Base-by-base conservation (phyloP, 2,888 invertebrate species). In the Limnephilus lunatus region DNA sequence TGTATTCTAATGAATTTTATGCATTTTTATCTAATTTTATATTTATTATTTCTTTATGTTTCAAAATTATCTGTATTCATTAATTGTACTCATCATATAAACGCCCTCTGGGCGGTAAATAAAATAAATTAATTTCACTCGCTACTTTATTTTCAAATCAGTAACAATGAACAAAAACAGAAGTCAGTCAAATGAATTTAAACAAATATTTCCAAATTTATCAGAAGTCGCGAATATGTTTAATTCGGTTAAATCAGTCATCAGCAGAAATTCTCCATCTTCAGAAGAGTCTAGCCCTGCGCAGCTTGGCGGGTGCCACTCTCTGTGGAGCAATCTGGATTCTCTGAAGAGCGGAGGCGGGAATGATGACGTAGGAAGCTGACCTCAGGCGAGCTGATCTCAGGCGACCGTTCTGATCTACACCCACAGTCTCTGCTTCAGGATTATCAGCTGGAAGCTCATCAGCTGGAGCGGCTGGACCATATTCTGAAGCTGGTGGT, bases 351-450 rank as follows among this genome's bases (percentile, higher is more conserved):
- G 83, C 3, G 25, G 9, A 31, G 35, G 83, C 25, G 83, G 68
- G 68, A n/a, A 68, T 9, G 19, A 48, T 48, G 48, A 48, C 48
- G 48, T 48, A 48, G 48, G 48, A 48, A 48, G 48, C 15, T 48
- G 48, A 3, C 9, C 48, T 14, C 48, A 48, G 4, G 48, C 48
- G 48, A 15, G 48, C 48, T 30, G 86, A 86, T 48, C 82, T 88
- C 53, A 91, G 44, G 11, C 91, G 68, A 68, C 88, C 91, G n/a
- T 81, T 91, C 35, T 86, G 81, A 30, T 32, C 86, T n/a, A 35
- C 85, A 48, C 35, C 53, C 9, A 91, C 68, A 48, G 48, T 48
- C 15, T 48, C 48, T 48, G 48, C 48, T 48, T 48, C 48, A 48
- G 48, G 48, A 15, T 48, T 48, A 48, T 48, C 48, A 15, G 48